phyloP scores from a whole-genome alignment of 2,888 invertebrate genomes.

The Ectemnius lituratus region DNA sequence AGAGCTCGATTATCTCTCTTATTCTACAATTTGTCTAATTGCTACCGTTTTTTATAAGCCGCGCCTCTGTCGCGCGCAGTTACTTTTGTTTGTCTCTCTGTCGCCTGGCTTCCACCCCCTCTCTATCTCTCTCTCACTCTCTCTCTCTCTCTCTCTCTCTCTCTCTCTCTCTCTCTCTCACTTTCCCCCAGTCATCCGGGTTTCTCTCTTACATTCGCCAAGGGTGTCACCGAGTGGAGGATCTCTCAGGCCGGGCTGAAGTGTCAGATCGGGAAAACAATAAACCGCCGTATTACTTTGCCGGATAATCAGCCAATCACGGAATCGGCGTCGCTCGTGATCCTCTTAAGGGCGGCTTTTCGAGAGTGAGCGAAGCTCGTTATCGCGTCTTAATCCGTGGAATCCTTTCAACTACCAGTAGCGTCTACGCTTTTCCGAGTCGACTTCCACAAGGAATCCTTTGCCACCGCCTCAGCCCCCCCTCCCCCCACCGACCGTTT shows the following conservation, averaged over 20 bases:
- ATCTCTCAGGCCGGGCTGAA: slow-evolving; percentile 55
- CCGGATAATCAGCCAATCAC: slow-evolving; percentile 68
- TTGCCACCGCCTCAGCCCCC: slow-evolving; percentile 26
- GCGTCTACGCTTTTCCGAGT: slow-evolving; percentile 60
- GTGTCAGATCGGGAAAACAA: slow-evolving; percentile 64
- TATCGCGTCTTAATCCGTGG: slow-evolving; percentile 71
- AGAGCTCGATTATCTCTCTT: slow-evolving; percentile 43
- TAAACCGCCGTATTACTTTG: slow-evolving; percentile 61
- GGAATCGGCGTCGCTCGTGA: slow-evolving; percentile 60
- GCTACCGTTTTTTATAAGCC: slow-evolving; percentile 44
- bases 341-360: slow-evolving; percentile 64
- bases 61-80: slow-evolving; percentile 8
- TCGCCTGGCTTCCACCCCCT: not conserved
- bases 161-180: too few relatives aligned
- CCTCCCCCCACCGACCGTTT: slow-evolving; percentile 5
- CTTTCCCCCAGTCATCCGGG: slow-evolving; percentile 30
- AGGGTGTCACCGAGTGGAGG: slow-evolving; percentile 54
- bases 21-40: slow-evolving; percentile 48
- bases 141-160: too few relatives aligned
- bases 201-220: slow-evolving; percentile 47
- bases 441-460: slow-evolving; percentile 50
- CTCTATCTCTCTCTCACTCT: too few relatives aligned
- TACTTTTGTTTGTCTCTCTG: slow-evolving; percentile 30
- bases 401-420: slow-evolving; percentile 69
- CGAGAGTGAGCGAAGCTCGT: slow-evolving; percentile 67